These are phyloP conservation scores for Thymelicus sylvestris DNA, from an alignment of 2,888 invertebrate species.

Conservation along the genomic window DNA sequence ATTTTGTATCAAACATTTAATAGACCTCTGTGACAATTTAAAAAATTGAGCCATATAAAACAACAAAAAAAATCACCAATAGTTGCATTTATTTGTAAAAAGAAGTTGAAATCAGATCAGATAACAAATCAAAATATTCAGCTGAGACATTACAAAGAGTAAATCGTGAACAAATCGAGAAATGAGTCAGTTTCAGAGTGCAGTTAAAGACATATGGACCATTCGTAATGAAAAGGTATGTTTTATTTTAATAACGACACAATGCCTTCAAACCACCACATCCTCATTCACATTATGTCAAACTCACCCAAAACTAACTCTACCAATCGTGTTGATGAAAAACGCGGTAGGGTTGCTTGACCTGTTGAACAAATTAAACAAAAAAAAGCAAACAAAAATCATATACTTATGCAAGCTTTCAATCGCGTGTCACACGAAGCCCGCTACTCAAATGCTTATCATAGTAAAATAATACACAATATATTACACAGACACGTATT, in stretches of 20 bases:
- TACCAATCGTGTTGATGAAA: constrained; percentile 89
- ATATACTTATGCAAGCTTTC: constrained; percentile 71
- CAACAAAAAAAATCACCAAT: background rate
- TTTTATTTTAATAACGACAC: constrained; percentile 74
- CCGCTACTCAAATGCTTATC: constrained; percentile 59
- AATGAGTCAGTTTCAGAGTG: constrained; percentile 82
- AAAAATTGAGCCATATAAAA: too few species aligned
- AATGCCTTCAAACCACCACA: constrained; percentile 82
- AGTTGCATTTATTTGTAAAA: too few species aligned
- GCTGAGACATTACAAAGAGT: constrained; percentile 28
- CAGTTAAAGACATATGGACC: constrained; percentile 75
- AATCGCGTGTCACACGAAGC: constrained; percentile 65
- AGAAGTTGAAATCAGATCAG: background rate
- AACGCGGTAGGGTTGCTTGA: constrained; percentile 88
- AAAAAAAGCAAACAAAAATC: constrained; percentile 75
- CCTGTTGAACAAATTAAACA: constrained; percentile 88
- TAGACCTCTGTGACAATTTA: too few species aligned
- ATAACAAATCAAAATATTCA: constrained; percentile 11
- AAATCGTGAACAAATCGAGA: constrained; percentile 48
- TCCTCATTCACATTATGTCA: constrained; percentile 80
- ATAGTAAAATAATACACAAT: constrained; percentile 39
- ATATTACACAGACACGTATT: constrained; percentile 45
- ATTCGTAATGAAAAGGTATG: constrained; percentile 70
- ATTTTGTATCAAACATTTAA: too few species aligned
- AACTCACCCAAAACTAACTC: constrained; percentile 90